A percentile compares a stretch with the other conserved stretches of the same genome.
Conservation (phyloP, 2,113 vertebrate species). For the Panurus biarmicus region DNA sequence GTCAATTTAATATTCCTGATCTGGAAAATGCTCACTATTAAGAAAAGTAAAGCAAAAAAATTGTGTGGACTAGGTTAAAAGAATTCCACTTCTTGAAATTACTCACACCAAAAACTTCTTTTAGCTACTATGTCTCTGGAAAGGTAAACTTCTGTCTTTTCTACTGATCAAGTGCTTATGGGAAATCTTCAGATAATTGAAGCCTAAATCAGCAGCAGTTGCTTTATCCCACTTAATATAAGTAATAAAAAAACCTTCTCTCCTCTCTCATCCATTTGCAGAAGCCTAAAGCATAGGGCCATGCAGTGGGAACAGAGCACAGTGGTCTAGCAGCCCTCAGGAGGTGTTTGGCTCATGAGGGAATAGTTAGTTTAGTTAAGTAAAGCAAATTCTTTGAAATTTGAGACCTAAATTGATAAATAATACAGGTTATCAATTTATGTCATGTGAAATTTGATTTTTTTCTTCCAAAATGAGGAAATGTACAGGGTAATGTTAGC, state of each 20-base stretch:
- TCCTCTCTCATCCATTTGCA: rapidly evolving
- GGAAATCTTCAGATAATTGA: background rate
- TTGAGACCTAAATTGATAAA: background rate
- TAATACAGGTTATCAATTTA: background rate
- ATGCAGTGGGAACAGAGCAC: background rate
- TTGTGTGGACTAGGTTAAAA: background rate
- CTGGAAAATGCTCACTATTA: background rate
- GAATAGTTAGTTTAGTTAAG: background rate
- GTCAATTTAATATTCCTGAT: background rate
- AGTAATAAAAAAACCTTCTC: background rate
- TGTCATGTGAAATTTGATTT: background rate
- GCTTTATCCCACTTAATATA: background rate
- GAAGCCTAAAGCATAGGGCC: background rate
- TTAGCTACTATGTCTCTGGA: background rate
- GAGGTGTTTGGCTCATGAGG: background rate
- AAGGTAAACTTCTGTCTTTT: background rate
- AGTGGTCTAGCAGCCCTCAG: background rate
- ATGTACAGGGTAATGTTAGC: background rate
- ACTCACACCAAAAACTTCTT: background rate
- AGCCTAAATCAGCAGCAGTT: background rate
- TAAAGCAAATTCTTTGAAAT: background rate
- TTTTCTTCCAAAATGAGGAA: background rate
- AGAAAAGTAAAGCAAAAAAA: background rate
- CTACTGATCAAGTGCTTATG: background rate
- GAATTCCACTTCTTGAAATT: background rate